Conservation (phyloP, 2,113 vertebrate genomes). For the Callorhinus ursinus region DNA sequence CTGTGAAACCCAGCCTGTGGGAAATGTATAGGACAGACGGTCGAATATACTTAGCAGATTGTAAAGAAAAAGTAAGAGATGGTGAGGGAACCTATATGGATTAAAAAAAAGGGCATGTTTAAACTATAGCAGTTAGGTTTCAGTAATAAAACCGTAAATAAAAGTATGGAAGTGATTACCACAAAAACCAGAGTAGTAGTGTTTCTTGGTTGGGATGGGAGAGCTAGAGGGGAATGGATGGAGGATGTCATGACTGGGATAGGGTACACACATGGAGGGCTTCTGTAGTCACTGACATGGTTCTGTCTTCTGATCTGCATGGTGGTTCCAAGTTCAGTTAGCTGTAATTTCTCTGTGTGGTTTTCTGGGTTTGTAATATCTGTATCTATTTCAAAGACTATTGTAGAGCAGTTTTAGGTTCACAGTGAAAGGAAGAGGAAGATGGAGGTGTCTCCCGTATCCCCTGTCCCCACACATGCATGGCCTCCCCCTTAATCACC, state of each 20-base stretch:
- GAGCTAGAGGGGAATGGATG: too few relatives aligned
- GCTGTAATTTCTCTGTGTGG: slow-evolving; percentile 14
- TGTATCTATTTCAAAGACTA: neutral
- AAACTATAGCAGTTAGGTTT: neutral
- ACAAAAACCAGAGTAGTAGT: neutral
- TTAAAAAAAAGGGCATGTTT: neutral
- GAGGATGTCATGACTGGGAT: neutral
- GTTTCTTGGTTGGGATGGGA: neutral
- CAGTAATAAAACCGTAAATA: slow-evolving; percentile 3
- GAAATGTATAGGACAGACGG: neutral
- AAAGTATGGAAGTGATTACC: neutral
- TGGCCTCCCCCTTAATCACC: neutral
- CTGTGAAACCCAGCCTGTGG: neutral
- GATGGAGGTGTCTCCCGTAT: neutral
- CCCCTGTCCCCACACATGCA: neutral
- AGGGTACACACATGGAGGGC: neutral
- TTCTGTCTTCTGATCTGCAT: neutral
- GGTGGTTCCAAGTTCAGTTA: slow-evolving; percentile 1
- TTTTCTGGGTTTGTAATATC: neutral
- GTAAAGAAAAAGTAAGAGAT: neutral
- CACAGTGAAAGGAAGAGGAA: neutral
- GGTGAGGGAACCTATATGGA: neutral
- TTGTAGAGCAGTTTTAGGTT: slow-evolving; percentile 6
- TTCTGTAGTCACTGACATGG: neutral
- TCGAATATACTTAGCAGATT: neutral